Evolutionary conservation across 1,140 invertebrate species (phyloP), one percentile per base, ranked within the genome.

Genomic region (Bombus affinis): DNA sequence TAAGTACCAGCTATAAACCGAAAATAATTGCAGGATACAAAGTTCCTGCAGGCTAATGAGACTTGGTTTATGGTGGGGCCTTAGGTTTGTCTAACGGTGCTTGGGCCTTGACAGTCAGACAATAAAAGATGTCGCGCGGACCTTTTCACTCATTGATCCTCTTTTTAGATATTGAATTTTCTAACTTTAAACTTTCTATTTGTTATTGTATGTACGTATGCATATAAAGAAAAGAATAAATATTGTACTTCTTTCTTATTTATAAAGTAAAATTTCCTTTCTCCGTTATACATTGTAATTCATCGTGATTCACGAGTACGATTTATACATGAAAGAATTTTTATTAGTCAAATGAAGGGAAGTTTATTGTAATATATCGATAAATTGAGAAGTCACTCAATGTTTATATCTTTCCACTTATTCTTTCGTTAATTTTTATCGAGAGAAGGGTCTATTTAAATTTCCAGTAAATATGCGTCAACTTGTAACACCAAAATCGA

Each of bases 401-500:
- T 22, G 18, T 53, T 53, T 53, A 53, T 18, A 28, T 18, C 37
- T 18, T 25, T 53, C 47, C n/a, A 32, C 12, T 57, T 42, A n/a
- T 39, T 44, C 65, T 39, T 77, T 57, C 42, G 44, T 59, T 37
- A 47, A 42, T 71, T 83, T 68, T 78, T 12, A 83, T 66, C 22
- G 35, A 13, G 12, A 13, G 13, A 18, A 15, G 4, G n/a, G 5
- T 13, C 28, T 70, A 70, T 78, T 57, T 18, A 37, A 72, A 62
- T 84, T n/a, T 39, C 5, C 22, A n/a, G 9, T 25, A 84, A 84
- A 62, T 62, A 71, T 72, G 13, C 66, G 39, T 79, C 66, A 22
- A 22, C 13, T n/a, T n/a, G 37, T 53, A 39, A 59, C 12, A 25
- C 9, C 3, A 22, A 37, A 9, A 44, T 44, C 39, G 12, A 35